Conservation (phyloP, 2,888 invertebrate species). For the Gortyna flavago region DNA sequence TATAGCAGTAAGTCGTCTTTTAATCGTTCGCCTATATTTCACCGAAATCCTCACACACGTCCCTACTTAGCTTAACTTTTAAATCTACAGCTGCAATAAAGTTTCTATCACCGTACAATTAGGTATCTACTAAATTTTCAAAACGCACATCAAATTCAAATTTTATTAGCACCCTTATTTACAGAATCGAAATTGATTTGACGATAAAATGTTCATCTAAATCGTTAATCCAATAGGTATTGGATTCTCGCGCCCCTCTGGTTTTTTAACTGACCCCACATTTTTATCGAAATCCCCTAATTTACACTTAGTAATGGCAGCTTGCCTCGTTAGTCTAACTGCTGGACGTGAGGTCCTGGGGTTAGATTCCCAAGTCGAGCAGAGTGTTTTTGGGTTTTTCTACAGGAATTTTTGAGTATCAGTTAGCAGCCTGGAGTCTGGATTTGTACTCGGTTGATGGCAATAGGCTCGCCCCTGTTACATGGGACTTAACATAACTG, state of each 20-base stretch:
- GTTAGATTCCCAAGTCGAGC: background rate
- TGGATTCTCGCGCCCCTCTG: conserved; percentile 62
- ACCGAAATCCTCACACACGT: background rate
- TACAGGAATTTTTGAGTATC: no score
- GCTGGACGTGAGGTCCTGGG: background rate
- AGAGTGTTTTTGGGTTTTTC: background rate
- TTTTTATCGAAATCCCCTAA: conserved; percentile 74
- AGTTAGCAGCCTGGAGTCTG: no score
- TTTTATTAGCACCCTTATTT: conserved; percentile 61
- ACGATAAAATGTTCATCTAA: conserved; percentile 62
- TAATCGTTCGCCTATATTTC: background rate
- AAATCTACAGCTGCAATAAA: conserved; percentile 31
- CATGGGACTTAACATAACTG: no score
- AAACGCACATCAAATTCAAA: conserved; percentile 36
- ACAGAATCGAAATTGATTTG: conserved; percentile 62
- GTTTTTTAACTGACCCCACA: conserved; percentile 69
- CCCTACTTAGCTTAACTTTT: background rate
- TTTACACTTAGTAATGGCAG: conserved; percentile 73
- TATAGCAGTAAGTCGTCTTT: background rate
- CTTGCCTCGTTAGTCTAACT: background rate
- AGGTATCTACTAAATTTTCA: conserved; percentile 47
- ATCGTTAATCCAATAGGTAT: conserved; percentile 68
- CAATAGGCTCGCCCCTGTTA: background rate
- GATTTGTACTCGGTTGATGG: no score
- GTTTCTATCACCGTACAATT: conserved; percentile 48